These are phyloP conservation scores for Tachina fera DNA, from an alignment of 2,888 invertebrate genomes.

Conservation along the genomic window DNA sequence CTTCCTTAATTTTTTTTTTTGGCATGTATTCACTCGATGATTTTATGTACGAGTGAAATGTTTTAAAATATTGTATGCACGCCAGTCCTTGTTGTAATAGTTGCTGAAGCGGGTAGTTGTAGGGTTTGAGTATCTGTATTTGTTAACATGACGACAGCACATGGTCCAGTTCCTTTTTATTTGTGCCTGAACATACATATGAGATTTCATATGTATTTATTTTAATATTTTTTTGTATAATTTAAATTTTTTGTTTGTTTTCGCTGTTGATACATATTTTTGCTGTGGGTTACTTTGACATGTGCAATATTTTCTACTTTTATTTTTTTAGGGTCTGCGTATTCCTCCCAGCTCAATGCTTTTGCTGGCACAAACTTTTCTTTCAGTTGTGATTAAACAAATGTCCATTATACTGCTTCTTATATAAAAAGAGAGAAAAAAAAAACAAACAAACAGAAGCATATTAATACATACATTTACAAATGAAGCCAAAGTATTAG, in stretches of 20 bases:
- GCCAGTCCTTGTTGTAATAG: slow-evolving; percentile 15
- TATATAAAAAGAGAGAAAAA: slow-evolving; percentile 8
- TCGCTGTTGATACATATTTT: neutral
- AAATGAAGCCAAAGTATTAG: neutral
- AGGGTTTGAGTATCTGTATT: slow-evolving; percentile 12
- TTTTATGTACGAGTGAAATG: slow-evolving; percentile 25
- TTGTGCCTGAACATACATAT: slow-evolving; percentile 2
- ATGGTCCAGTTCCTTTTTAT: slow-evolving; percentile 37
- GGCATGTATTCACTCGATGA: neutral
- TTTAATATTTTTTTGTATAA: slow-evolving; percentile 3
- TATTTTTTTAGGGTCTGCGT: slow-evolving; percentile 5
- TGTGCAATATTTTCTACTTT: slow-evolving; percentile 46
- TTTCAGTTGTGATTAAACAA: slow-evolving; percentile 34
- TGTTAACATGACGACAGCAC: slow-evolving; percentile 52
- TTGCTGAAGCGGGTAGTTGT: slow-evolving; percentile 11
- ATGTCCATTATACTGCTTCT: slow-evolving; percentile 20
- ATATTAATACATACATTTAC: neutral
- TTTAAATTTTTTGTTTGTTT: neutral
- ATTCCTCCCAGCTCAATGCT: neutral
- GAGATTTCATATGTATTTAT: slow-evolving; percentile 5
- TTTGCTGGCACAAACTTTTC: slow-evolving; percentile 24
- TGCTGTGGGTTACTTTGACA: slow-evolving; percentile 49
- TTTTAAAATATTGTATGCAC: slow-evolving; percentile 28
- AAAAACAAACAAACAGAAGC: neutral
- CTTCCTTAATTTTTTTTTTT: slow-evolving; percentile 23